Evolutionary conservation across 1,140 invertebrate species (phyloP).

Genomic region (Aleiodes sp.): DNA sequence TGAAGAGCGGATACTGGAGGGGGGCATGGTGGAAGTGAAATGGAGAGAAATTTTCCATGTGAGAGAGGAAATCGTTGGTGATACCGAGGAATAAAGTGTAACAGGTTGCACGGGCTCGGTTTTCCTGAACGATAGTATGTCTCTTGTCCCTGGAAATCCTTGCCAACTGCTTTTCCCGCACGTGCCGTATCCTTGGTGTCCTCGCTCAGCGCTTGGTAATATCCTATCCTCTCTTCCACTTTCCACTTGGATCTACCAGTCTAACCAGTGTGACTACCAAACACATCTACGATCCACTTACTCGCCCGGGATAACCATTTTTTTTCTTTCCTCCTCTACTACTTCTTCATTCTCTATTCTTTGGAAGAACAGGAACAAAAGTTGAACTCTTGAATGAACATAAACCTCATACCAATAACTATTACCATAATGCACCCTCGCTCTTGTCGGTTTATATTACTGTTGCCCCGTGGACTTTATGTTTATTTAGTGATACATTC

Average conservation of each 20-base stretch:
- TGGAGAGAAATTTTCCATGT: too few species aligned
- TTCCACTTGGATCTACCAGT: neutral
- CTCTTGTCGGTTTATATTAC: too few species aligned
- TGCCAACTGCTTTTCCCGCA: constrained; percentile 31
- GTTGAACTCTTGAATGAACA: too few species aligned
- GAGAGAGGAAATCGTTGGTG: neutral
- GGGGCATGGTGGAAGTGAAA: neutral
- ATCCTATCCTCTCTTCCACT: neutral
- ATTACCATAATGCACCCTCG: too few species aligned
- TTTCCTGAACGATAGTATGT: constrained; percentile 11
- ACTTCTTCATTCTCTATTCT: too few species aligned
- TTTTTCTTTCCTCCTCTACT: too few species aligned
- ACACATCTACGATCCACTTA: constrained; percentile 6
- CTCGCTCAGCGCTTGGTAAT: neutral
- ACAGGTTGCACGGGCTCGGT: constrained; percentile 30
- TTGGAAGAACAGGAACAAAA: too few species aligned
- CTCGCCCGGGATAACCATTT: neutral
- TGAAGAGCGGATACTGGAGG: neutral
- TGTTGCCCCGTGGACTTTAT: too few species aligned
- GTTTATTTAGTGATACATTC: too few species aligned
- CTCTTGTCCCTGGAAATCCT: constrained; percentile 27
- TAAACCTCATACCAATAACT: too few species aligned
- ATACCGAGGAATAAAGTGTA: constrained; percentile 27
- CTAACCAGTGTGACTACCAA: neutral
- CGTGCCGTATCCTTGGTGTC: constrained; percentile 35